These are phyloP conservation scores for Echinometra lucunter DNA, from an alignment of 53 echinoderm and acorn worm genomes.

Conservation along the genomic window DNA sequence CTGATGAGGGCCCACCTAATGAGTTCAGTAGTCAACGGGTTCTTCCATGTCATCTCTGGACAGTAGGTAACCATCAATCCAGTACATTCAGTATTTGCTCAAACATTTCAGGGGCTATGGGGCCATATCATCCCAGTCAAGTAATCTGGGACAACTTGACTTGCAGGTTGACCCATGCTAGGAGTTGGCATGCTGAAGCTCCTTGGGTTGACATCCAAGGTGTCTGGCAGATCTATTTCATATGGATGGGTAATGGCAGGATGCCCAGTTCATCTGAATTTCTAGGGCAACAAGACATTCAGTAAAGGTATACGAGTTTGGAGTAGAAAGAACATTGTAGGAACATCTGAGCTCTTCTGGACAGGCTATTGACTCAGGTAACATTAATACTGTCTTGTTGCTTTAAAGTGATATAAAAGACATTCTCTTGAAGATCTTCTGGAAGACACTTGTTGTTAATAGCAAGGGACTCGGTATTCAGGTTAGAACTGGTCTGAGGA, in stretches of 20 bases:
- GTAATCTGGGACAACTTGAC: not conserved
- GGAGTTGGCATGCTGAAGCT: too few species aligned
- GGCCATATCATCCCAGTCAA: not conserved
- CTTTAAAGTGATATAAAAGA: too few species aligned
- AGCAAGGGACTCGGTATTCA: too few species aligned
- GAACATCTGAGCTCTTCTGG: too few species aligned
- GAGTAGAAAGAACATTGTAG: not conserved
- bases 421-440: too few species aligned
- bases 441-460: not conserved
- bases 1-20: too few species aligned
- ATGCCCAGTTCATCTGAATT: not conserved
- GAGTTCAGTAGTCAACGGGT: too few species aligned
- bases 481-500: too few species aligned
- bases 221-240: conserved; percentile 3
- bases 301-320: not conserved
- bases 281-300: not conserved
- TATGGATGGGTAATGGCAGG: not conserved
- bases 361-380: too few species aligned
- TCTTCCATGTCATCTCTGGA: not conserved
- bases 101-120: not conserved
- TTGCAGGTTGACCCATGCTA: too few species aligned
- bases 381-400: too few species aligned
- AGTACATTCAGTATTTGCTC: not conserved
- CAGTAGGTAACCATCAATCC: not conserved
- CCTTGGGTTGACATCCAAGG: not conserved